Evolutionary conservation across 2,113 vertebrate species (phyloP).

Genomic region (Urocitellus parryii): DNA sequence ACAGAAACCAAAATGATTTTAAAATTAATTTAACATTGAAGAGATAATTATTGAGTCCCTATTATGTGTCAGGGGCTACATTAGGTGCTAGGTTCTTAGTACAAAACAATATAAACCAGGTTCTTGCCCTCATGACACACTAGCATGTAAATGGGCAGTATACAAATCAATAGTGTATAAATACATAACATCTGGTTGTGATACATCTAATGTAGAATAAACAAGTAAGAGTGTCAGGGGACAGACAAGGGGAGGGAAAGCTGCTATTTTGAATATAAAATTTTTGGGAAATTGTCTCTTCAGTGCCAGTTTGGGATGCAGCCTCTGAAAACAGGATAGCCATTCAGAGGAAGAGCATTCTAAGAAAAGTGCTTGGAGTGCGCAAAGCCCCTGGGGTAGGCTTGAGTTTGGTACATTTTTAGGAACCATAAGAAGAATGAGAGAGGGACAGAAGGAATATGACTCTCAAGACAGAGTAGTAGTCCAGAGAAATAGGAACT

Average conservation of each 20-base stretch:
- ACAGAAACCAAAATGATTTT: conserved; percentile 18
- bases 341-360: background rate
- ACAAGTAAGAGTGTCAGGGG: background rate
- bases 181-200: background rate
- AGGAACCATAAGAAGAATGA: background rate
- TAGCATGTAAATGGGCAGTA: background rate
- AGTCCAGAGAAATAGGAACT: background rate
- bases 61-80: background rate
- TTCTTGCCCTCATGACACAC: background rate
- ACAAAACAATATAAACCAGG: background rate
- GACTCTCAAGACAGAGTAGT: background rate
- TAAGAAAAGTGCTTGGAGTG: background rate
- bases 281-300: conserved; percentile 12
- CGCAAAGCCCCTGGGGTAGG: background rate
- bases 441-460: background rate
- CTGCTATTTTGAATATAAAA: background rate
- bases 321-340: background rate
- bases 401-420: background rate
- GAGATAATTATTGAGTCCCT: background rate
- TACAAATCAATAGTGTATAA: background rate
- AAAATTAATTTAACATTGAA: background rate
- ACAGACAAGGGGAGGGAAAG: background rate
- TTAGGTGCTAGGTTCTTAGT: background rate
- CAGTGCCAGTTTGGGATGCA: background rate
- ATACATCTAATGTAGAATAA: conserved; percentile 10